Percentiles rank a stretch among this genome's conserved stretches.
Conservation (phyloP, 2,797 vertebrate species). For the Fistularia tabacaria region DNA sequence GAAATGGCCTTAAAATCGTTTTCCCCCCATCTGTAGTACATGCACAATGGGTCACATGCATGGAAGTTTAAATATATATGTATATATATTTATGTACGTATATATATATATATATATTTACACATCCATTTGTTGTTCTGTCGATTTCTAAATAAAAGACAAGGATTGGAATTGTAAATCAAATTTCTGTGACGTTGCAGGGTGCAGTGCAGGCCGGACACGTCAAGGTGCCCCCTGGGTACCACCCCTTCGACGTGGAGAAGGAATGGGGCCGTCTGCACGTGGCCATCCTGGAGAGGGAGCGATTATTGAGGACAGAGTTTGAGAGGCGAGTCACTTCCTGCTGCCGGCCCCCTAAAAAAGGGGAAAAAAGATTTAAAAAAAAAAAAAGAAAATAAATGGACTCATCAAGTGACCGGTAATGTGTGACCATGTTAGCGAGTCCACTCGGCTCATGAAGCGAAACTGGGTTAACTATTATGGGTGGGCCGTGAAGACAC, state of each 20-base stretch:
- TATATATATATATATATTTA: too few species aligned
- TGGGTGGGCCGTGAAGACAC: slow-evolving; percentile 10
- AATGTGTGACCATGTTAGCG: slow-evolving; percentile 29
- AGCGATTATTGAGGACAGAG: slow-evolving; percentile 85
- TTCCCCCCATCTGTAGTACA: too few species aligned
- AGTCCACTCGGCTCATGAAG: slow-evolving; percentile 35
- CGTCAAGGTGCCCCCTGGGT: slow-evolving; percentile 84
- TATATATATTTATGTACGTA: too few species aligned
- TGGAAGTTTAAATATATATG: too few species aligned
- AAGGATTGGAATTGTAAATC: background rate
- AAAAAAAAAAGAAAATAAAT: background rate
- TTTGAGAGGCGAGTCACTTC: slow-evolving; percentile 80
- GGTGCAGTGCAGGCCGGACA: slow-evolving; percentile 83
- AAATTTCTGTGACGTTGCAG: slow-evolving; percentile 50
- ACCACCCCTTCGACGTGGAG: slow-evolving; percentile 91
- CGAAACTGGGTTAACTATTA: slow-evolving; percentile 28
- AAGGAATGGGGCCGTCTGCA: slow-evolving; percentile 96
- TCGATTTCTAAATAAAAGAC: too few species aligned
- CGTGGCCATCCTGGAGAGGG: slow-evolving; percentile 88
- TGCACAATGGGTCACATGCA: too few species aligned
- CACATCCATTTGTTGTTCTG: too few species aligned
- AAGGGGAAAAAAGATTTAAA: background rate
- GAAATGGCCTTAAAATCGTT: too few species aligned
- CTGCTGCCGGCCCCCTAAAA: too few species aligned
- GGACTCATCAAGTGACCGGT: background rate